These are phyloP conservation scores for Alentia gelatinosa DNA, from an alignment of 2,888 invertebrate genomes.

Conservation along the genomic window DNA sequence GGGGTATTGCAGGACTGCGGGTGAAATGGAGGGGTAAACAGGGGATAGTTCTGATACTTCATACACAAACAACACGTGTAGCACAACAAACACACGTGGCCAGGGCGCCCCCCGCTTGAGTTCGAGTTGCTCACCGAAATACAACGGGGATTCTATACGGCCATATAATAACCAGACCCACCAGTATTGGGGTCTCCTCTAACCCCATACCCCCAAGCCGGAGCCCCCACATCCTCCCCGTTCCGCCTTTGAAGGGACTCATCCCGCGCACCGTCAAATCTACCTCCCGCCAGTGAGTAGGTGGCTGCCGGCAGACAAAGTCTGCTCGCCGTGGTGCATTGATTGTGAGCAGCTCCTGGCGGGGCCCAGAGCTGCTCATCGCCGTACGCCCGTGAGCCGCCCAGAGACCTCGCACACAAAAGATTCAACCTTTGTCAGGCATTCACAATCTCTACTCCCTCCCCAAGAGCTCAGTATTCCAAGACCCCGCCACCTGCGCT, in stretches of 20 bases:
- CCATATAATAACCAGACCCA: background rate
- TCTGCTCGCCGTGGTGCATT: background rate
- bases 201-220: background rate
- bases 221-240: background rate
- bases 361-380: background rate
- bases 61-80: constrained; percentile 18
- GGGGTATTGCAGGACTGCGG: background rate
- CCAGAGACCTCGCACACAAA: background rate
- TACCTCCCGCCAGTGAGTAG: too few species aligned
- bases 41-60: background rate
- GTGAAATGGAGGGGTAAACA: background rate
- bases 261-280: too few species aligned
- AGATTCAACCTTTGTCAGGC: background rate
- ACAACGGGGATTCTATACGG: background rate
- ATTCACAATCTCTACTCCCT: background rate
- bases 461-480: constrained; percentile 1
- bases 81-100: constrained; percentile 36
- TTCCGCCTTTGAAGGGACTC: background rate
- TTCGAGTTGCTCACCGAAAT: constrained; percentile 2
- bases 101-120: background rate
- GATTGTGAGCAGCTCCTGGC: background rate
- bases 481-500: background rate
- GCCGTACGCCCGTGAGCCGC: background rate
- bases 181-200: background rate
- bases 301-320: background rate